phyloP scores from a whole-genome alignment of 2,888 invertebrate genomes.

The Marasmarcha lunaedactyla region DNA sequence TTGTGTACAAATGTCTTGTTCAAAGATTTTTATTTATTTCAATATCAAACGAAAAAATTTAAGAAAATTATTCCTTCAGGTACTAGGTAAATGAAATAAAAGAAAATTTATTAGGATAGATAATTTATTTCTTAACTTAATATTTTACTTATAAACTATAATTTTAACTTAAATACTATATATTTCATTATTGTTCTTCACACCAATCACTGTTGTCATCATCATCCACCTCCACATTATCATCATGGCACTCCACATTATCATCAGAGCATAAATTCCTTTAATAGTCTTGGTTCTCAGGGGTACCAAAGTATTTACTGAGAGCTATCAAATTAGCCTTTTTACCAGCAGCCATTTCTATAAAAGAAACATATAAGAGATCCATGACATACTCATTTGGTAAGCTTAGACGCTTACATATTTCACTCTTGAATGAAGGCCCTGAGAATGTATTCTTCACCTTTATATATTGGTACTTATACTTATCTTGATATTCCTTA shows the following conservation, averaged over 20 bases:
- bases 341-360: conserved; percentile 9
- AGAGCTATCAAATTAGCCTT: conserved; percentile 8
- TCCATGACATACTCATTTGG: not conserved
- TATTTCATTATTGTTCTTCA: not conserved
- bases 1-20: no score
- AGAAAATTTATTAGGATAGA: no score
- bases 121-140: no score
- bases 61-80: no score
- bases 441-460: conserved; percentile 2
- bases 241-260: not conserved
- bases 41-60: no score
- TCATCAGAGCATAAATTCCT: not conserved
- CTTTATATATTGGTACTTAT: conserved; percentile 2
- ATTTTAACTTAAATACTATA: no score
- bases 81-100: no score
- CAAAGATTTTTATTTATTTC: no score
- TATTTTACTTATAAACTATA: no score
- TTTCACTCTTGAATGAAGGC: not conserved
- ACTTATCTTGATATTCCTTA: conserved; percentile 1
- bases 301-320: conserved; percentile 4
- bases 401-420: not conserved
- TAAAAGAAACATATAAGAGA: not conserved
- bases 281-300: not conserved
- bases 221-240: not conserved
- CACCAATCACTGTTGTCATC: not conserved